These are phyloP conservation scores for Athalia circularis DNA, from an alignment of 2,888 invertebrate species.

Conservation along the genomic window DNA sequence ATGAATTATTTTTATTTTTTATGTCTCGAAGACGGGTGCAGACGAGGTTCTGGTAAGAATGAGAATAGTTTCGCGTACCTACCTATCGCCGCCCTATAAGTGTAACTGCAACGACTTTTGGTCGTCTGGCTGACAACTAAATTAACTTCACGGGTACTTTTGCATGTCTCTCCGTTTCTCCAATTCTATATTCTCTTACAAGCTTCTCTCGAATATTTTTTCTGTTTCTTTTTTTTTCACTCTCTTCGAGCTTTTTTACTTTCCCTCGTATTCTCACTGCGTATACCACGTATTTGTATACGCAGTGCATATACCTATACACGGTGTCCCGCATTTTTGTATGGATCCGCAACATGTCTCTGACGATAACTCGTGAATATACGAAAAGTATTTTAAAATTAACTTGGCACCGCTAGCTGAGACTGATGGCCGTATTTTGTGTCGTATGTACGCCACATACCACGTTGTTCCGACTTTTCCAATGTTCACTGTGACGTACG, in stretches of 20 bases:
- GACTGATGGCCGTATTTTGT: neutral
- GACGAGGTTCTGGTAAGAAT: conserved; percentile 53
- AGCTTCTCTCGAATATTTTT: neutral
- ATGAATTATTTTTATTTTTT: conserved; percentile 58
- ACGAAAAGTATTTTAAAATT: conserved; percentile 59
- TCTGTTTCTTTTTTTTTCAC: neutral
- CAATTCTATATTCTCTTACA: conserved; percentile 3
- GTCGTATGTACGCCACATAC: neutral
- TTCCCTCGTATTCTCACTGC: no score
- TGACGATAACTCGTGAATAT: neutral
- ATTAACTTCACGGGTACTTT: conserved; percentile 57
- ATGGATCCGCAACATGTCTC: conserved; percentile 39
- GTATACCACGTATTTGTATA: no score
- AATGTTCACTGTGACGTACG: neutral
- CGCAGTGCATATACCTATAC: neutral
- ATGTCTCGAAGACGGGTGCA: conserved; percentile 52
- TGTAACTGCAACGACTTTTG: conserved; percentile 5
- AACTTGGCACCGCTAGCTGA: conserved; percentile 51
- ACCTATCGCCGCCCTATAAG: conserved; percentile 46
- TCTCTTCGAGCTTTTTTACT: neutral
- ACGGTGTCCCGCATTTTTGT: neutral
- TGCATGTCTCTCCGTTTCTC: conserved; percentile 51
- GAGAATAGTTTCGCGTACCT: conserved; percentile 59
- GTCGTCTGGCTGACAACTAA: conserved; percentile 48
- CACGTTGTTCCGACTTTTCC: neutral